These are phyloP conservation scores for Pogonognathellus flavescens DNA, from an alignment of 1,140 invertebrate species.

Conservation along the genomic window DNA sequence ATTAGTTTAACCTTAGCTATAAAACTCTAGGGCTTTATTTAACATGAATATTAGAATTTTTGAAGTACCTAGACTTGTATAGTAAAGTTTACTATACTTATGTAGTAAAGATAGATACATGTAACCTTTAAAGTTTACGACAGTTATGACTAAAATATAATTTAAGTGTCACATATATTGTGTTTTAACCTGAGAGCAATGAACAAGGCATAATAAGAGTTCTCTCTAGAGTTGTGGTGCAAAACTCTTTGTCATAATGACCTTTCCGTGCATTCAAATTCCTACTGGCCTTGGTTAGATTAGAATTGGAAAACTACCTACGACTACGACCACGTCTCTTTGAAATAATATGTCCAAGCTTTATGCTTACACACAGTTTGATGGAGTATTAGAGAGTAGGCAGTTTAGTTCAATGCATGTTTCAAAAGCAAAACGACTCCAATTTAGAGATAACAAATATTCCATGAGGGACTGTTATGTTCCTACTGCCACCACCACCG, in stretches of 20 bases:
- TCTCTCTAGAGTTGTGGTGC: not conserved
- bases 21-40: too few species aligned
- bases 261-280: slow-evolving; percentile 48
- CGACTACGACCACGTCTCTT: not conserved
- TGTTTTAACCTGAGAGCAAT: not conserved
- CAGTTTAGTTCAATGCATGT: not conserved
- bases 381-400: not conserved
- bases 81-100: too few species aligned
- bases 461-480: too few species aligned
- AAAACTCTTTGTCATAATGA: slow-evolving; percentile 30
- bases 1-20: not conserved
- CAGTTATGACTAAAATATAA: not conserved
- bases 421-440: not conserved
- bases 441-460: too few species aligned
- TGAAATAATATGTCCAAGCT: not conserved
- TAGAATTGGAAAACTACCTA: not conserved
- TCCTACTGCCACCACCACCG: too few species aligned
- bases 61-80: too few species aligned
- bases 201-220: slow-evolving; percentile 4
- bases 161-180: slow-evolving; percentile 12
- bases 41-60: too few species aligned
- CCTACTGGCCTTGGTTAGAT: slow-evolving; percentile 33
- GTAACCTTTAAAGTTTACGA: not conserved
- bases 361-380: not conserved
- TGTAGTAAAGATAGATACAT: too few species aligned